Evolutionary conservation across 2,797 vertebrate genomes (phyloP).

Genomic region (Cynopterus sphinx): DNA sequence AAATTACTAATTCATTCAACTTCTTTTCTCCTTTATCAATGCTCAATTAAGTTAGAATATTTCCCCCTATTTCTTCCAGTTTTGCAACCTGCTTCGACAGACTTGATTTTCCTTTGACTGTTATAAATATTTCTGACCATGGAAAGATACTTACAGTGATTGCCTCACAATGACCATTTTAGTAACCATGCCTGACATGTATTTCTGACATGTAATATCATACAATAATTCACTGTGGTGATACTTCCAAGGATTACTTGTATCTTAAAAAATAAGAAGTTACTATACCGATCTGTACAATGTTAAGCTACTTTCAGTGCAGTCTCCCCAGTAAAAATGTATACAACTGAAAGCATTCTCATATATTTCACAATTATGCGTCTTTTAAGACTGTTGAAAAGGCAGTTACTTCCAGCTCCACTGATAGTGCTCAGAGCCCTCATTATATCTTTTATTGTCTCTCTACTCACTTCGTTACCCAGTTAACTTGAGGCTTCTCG

Average conservation of each 20-base stretch:
- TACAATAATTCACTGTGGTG: constrained; percentile 24
- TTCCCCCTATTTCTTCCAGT: constrained; percentile 36
- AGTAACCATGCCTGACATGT: not conserved
- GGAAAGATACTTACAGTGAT: constrained; percentile 61
- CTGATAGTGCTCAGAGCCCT: not conserved
- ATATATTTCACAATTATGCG: not conserved
- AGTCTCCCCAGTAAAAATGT: not conserved
- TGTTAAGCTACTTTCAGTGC: not conserved
- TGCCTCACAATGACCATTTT: constrained; percentile 50
- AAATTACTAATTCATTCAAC: constrained; percentile 41
- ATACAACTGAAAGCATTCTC: not conserved
- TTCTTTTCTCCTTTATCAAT: constrained; percentile 58
- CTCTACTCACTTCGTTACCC: not conserved
- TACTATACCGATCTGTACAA: not conserved
- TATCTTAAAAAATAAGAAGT: not conserved
- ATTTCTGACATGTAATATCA: constrained; percentile 33
- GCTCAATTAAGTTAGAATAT: constrained; percentile 61
- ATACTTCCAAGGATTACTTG: not conserved
- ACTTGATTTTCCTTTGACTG: constrained; percentile 65
- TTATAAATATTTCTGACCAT: constrained; percentile 4
- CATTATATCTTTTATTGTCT: not conserved
- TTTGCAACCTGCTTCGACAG: constrained; percentile 50
- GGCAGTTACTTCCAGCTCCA: not conserved
- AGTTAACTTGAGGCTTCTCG: not conserved
- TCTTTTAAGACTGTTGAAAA: not conserved